Evolutionary conservation across 2,113 vertebrate species (phyloP).

Genomic region (Eurystomus gularis): DNA sequence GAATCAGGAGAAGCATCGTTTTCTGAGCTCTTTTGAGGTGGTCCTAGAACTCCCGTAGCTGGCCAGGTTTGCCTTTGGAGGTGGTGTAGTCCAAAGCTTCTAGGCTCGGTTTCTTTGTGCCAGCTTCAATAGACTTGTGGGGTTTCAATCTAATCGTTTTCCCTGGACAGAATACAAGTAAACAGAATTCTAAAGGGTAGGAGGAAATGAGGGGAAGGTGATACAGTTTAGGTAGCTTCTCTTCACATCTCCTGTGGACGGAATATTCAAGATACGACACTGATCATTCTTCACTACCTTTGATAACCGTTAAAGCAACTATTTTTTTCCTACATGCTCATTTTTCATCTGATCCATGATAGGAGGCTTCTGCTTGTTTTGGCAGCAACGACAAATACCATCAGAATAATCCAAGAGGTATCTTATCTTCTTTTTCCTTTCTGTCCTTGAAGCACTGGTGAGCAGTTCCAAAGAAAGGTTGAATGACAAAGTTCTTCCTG

Average conservation of each 20-base stretch:
- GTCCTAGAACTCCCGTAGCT: not conserved
- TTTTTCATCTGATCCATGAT: not conserved
- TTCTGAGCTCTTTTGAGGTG: not conserved
- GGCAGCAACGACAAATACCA: not conserved
- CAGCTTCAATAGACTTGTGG: not conserved
- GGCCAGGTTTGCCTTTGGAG: not conserved
- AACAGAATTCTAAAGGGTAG: not conserved
- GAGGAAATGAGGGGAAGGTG: not conserved
- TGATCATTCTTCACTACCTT: not conserved
- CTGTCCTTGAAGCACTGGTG: not conserved
- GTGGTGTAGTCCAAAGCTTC: not conserved
- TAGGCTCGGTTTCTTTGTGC: not conserved
- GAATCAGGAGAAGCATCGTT: rapidly evolving
- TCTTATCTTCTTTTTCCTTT: not conserved
- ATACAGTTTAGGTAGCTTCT: not conserved
- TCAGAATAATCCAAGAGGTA: not conserved
- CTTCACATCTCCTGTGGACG: not conserved
- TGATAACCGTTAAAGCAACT: not conserved
- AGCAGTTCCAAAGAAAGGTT: not conserved
- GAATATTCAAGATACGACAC: not conserved
- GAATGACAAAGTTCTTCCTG: not conserved
- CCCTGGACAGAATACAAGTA: not conserved
- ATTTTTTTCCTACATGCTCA: not conserved
- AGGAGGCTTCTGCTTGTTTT: not conserved
- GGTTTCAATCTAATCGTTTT: not conserved